These are phyloP conservation scores for Phaethornis superciliosus DNA, from an alignment of 2,113 vertebrate species.

Conservation along the genomic window DNA sequence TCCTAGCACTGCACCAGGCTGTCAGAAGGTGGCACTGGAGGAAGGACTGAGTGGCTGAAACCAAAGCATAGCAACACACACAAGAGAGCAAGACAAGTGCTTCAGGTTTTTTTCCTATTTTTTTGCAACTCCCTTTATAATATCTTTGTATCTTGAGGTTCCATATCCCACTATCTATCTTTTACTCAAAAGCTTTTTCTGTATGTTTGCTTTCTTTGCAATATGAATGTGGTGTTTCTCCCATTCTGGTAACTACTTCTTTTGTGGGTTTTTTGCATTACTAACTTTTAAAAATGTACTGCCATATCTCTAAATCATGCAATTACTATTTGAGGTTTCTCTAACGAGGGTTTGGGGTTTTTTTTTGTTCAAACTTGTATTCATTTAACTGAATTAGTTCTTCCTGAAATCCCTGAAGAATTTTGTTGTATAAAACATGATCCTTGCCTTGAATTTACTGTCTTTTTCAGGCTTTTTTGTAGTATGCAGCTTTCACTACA, in stretches of 20 bases:
- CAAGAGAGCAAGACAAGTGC: background rate
- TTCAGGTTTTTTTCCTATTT: background rate
- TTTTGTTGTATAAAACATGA: background rate
- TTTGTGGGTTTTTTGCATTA: background rate
- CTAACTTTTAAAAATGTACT: background rate
- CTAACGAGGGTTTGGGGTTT: background rate
- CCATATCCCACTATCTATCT: background rate
- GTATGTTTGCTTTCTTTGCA: background rate
- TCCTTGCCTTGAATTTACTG: background rate
- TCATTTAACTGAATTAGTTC: background rate
- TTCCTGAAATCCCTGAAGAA: background rate
- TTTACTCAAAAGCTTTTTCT: background rate
- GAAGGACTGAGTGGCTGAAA: background rate
- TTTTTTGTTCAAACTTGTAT: background rate
- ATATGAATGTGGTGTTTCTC: background rate
- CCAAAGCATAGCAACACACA: accelerated
- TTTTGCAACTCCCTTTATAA: background rate
- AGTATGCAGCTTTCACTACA: background rate
- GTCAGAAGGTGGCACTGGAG: background rate
- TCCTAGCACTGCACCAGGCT: background rate
- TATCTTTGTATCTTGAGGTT: background rate
- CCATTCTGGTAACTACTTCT: background rate
- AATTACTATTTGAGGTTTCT: background rate
- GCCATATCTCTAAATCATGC: background rate
- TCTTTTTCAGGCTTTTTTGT: background rate